Evolutionary conservation across 2,888 invertebrate species (phyloP).

Genomic region (Yponomeuta plumbellus): DNA sequence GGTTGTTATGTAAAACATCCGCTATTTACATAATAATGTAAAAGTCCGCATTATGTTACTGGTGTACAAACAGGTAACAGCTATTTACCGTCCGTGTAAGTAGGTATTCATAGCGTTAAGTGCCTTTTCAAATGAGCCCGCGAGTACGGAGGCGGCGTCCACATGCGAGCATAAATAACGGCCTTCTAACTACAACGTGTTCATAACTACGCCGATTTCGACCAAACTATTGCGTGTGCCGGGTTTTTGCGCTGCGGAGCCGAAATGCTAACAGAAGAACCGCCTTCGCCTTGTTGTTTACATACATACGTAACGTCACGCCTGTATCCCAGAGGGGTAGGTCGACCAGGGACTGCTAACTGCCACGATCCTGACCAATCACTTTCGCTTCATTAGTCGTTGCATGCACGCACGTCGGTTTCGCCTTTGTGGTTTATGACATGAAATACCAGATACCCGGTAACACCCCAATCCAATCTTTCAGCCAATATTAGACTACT

Average conservation of each 20-base stretch:
- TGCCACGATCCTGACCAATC: no score
- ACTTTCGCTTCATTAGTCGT: no score
- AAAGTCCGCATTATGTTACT: neutral
- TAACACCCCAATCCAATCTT: no score
- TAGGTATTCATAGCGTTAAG: neutral
- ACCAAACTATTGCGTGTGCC: neutral
- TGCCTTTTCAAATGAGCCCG: neutral
- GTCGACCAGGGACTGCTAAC: no score
- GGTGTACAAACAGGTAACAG: neutral
- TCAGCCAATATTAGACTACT: no score
- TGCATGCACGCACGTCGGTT: no score
- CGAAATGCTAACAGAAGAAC: neutral
- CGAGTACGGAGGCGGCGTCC: neutral
- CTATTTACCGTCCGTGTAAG: neutral
- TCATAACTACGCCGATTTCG: neutral
- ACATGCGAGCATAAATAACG: constrained; percentile 1
- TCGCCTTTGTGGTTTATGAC: no score
- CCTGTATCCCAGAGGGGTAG: no score
- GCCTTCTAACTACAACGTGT: neutral
- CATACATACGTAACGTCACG: no score
- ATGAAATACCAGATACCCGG: no score
- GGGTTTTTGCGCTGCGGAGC: neutral
- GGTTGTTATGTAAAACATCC: neutral
- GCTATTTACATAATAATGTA: neutral
- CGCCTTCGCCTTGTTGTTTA: neutral